Conservation (phyloP, 2,113 vertebrate genomes). For the Arizona elegans region DNA sequence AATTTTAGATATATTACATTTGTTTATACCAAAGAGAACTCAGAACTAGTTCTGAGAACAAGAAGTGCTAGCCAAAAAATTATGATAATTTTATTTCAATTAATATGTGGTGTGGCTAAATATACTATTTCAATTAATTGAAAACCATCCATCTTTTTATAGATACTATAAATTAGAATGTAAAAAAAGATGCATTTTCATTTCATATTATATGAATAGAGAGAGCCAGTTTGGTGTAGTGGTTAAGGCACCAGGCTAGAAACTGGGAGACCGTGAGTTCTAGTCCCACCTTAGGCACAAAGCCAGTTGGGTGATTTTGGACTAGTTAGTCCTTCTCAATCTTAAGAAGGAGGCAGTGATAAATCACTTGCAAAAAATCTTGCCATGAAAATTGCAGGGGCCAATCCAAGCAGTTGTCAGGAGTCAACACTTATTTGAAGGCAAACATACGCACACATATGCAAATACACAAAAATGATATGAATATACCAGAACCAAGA, state of each 20-base stretch:
- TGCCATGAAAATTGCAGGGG: neutral
- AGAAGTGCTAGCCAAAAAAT: neutral
- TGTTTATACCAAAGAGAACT: neutral
- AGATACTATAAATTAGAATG: neutral
- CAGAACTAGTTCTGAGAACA: neutral
- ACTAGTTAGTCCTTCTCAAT: neutral
- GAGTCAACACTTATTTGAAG: neutral
- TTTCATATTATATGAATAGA: neutral
- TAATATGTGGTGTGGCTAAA: neutral
- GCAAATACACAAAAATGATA: neutral
- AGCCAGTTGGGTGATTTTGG: neutral
- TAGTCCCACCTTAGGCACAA: neutral
- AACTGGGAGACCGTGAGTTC: neutral
- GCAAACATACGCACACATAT: neutral
- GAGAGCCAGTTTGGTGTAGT: neutral
- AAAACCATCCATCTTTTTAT: neutral
- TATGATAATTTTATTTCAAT: neutral
- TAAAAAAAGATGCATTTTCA: neutral
- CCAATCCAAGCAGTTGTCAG: neutral
- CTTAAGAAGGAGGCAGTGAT: neutral
- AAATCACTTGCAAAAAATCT: neutral
- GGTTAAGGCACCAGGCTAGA: neutral
- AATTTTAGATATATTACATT: neutral
- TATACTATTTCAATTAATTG: neutral
- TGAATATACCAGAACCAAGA: neutral